Conservation (phyloP, 2,113 vertebrate species). For the Mesembrinibis cayennensis region DNA sequence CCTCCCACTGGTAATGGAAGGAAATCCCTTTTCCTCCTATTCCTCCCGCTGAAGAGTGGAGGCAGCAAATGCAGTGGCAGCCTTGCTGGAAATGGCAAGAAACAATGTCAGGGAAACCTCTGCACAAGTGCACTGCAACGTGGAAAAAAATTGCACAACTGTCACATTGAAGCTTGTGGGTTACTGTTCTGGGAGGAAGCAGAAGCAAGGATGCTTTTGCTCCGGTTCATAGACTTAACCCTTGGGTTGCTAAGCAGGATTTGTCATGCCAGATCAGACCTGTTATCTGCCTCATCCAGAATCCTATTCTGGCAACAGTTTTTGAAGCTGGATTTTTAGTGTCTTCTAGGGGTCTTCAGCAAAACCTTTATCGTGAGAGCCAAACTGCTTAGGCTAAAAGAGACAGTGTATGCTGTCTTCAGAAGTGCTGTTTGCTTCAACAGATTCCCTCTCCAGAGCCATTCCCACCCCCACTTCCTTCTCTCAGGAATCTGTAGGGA, state of each 20-base stretch:
- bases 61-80: not conserved
- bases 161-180: not conserved
- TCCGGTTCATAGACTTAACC: not conserved
- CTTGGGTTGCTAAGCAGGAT: not conserved
- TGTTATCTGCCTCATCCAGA: not conserved
- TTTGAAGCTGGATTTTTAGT: not conserved
- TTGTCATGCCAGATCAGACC: not conserved
- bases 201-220: not conserved
- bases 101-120: not conserved
- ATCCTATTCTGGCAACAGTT: not conserved
- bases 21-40: not conserved
- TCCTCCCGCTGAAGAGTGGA: not conserved
- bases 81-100: not conserved
- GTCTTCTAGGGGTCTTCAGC: not conserved
- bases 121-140: accelerated
- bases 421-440: not conserved
- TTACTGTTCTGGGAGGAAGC: not conserved
- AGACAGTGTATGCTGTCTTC: not conserved
- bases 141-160: not conserved
- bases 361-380: not conserved
- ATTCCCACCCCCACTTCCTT: not conserved
- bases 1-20: not conserved
- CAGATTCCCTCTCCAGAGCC: not conserved
- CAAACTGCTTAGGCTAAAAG: not conserved
- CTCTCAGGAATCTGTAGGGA: not conserved